These are phyloP conservation scores for Ophion ventricosus DNA, from an alignment of 2,888 invertebrate species.

Conservation along the genomic window DNA sequence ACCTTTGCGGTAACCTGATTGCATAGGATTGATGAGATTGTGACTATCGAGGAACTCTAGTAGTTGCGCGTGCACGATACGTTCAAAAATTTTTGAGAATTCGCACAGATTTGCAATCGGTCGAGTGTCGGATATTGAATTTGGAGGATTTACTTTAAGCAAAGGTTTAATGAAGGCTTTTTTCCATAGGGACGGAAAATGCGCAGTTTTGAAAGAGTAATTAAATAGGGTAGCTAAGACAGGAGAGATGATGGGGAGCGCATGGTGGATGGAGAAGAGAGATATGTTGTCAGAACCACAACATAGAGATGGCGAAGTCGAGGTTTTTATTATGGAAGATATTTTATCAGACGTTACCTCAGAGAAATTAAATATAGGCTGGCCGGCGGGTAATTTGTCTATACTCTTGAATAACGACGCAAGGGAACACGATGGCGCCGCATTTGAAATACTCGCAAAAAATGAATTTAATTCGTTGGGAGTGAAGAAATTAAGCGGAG, in stretches of 20 bases:
- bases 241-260: neutral
- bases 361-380: neutral
- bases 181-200: neutral
- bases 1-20: no score
- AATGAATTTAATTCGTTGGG: neutral
- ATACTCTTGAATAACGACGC: neutral
- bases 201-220: neutral
- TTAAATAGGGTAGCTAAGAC: neutral
- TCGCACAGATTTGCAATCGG: conserved; percentile 13
- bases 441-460: neutral
- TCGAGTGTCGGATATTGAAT: neutral
- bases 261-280: neutral
- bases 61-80: neutral
- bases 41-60: no score
- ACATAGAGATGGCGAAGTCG: neutral
- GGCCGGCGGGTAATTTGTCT: no score
- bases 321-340: neutral
- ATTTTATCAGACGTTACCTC: neutral
- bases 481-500: neutral
- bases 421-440: neutral
- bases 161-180: neutral
- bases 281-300: neutral
- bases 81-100: neutral
- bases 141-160: neutral
- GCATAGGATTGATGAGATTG: no score